These are phyloP conservation scores for Cephus pygmeus DNA, from an alignment of 2,888 invertebrate species.

Conservation along the genomic window DNA sequence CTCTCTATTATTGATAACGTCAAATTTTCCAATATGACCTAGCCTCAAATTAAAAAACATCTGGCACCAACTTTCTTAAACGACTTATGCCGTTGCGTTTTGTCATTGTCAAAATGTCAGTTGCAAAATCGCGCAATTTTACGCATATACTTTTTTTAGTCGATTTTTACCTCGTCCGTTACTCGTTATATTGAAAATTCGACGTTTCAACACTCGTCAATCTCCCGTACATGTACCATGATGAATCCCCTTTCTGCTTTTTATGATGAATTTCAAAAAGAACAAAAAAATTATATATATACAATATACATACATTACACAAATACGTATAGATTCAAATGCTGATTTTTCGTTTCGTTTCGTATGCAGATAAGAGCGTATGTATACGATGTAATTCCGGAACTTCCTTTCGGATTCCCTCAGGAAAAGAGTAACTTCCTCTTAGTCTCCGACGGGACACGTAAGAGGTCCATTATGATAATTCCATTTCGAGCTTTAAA, in stretches of 20 bases:
- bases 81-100: background rate
- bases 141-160: background rate
- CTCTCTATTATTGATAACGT: background rate
- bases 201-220: background rate
- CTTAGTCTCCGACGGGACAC: slow-evolving; percentile 2
- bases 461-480: slow-evolving; percentile 34
- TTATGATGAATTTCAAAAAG: background rate
- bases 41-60: background rate
- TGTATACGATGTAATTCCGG: background rate
- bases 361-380: background rate
- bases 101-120: background rate
- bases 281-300: background rate
- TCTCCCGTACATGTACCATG: background rate
- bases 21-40: background rate
- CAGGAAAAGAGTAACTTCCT: background rate
- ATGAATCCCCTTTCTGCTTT: background rate
- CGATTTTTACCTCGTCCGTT: background rate
- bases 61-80: background rate
- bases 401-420: background rate
- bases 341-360: background rate
- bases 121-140: background rate
- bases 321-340: background rate
- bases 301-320: background rate
- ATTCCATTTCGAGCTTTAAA: slow-evolving; percentile 17
- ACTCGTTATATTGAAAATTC: background rate